Evolutionary conservation across 2,113 vertebrate genomes (phyloP).

Genomic region (Platichthys flesus): DNA sequence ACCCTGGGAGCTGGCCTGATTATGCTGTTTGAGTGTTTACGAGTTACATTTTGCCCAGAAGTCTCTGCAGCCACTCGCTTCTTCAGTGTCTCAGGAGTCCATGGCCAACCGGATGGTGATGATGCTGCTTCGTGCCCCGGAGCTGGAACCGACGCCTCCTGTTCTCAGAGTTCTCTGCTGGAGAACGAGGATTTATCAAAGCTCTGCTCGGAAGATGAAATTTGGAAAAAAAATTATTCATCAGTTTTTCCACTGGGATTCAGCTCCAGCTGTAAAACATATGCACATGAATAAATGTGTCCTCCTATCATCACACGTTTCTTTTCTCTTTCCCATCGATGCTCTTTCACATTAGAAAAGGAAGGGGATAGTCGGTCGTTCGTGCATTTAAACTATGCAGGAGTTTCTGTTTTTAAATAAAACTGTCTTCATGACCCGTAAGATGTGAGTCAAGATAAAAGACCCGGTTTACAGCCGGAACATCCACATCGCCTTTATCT

Average conservation of each 20-base stretch:
- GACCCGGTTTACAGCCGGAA: neutral
- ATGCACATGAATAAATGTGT: slow-evolving; percentile 32
- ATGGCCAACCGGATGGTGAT: slow-evolving; percentile 46
- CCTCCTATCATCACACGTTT: neutral
- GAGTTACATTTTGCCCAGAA: slow-evolving; percentile 45
- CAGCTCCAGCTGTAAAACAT: slow-evolving; percentile 18
- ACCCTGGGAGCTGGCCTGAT: slow-evolving; percentile 53
- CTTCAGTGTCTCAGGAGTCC: slow-evolving; percentile 39
- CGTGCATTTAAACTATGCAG: slow-evolving; percentile 1
- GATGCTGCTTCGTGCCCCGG: slow-evolving; percentile 38
- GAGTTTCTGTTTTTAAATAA: too few species aligned
- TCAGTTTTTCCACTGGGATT: slow-evolving; percentile 39
- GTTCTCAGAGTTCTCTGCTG: slow-evolving; percentile 53
- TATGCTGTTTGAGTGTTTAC: slow-evolving; percentile 62
- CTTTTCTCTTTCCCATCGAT: neutral
- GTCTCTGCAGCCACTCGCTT: slow-evolving; percentile 38
- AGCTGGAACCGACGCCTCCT: slow-evolving; percentile 51
- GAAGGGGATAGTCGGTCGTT: neutral
- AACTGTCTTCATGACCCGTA: too few species aligned
- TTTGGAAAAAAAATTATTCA: neutral
- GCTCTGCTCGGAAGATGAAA: slow-evolving; percentile 30
- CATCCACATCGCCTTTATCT: neutral
- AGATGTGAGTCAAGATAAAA: neutral
- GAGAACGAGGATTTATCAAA: slow-evolving; percentile 46
- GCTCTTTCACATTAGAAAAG: neutral